phyloP scores from a whole-genome alignment of 2,113 vertebrate genomes.

The Alligator mississippiensis region DNA sequence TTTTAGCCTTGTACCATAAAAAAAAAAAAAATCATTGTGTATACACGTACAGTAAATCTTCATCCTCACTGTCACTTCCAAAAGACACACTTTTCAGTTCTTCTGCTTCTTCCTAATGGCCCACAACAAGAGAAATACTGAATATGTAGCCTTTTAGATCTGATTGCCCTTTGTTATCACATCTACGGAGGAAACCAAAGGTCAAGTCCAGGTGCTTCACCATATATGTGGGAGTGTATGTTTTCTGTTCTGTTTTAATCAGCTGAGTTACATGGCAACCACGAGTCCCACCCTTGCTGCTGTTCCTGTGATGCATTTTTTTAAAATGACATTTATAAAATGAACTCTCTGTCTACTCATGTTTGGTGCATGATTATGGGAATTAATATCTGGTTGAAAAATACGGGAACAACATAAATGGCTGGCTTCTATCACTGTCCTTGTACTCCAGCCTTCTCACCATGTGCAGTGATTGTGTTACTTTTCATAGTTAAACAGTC shows the following conservation, averaged over 20 bases:
- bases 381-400: neutral
- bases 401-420: neutral
- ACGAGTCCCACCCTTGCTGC: slow-evolving; percentile 29
- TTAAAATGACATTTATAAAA: neutral
- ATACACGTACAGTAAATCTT: neutral
- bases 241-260: slow-evolving; percentile 14
- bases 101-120: neutral
- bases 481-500: neutral
- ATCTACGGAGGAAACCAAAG: neutral
- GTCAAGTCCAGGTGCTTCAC: neutral
- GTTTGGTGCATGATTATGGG: neutral
- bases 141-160: neutral
- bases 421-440: neutral
- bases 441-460: neutral
- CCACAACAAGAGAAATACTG: neutral
- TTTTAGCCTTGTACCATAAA: neutral
- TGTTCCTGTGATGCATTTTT: slow-evolving; percentile 25
- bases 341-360: neutral
- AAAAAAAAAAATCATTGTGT: neutral
- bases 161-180: neutral
- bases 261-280: neutral
- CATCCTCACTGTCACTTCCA: neutral
- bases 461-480: neutral
- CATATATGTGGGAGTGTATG: slow-evolving; percentile 17
- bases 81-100: neutral